Evolutionary conservation across 2,888 invertebrate species (phyloP).

Genomic region (Dryobota labecula): DNA sequence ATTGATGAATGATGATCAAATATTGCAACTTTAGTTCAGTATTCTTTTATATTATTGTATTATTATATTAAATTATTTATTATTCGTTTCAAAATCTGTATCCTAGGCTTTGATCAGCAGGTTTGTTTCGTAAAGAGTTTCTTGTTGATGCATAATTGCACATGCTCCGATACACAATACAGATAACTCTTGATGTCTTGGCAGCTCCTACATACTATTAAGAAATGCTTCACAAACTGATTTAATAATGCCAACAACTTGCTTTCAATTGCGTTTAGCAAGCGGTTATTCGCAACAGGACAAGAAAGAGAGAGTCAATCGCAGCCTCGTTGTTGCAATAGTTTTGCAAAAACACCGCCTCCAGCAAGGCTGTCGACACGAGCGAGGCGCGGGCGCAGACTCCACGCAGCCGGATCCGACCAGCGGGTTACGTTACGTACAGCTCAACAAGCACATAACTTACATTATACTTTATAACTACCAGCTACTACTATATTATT

Average conservation of each 20-base stretch:
- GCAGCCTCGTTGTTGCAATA: slow-evolving; percentile 80
- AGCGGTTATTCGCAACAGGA: slow-evolving; percentile 72
- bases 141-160: slow-evolving; percentile 17
- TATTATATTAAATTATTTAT: no score
- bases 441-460: slow-evolving; percentile 31
- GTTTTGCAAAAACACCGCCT: slow-evolving; percentile 86
- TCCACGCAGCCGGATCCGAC: slow-evolving; percentile 74
- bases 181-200: slow-evolving; percentile 31
- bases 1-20: background rate
- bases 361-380: slow-evolving; percentile 84
- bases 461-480: slow-evolving; percentile 23
- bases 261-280: slow-evolving; percentile 59
- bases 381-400: slow-evolving; percentile 58
- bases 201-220: slow-evolving; percentile 24
- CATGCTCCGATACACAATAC: slow-evolving; percentile 22
- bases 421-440: slow-evolving; percentile 59
- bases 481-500: slow-evolving; percentile 20
- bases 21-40: background rate
- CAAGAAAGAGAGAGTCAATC: slow-evolving; percentile 79
- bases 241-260: slow-evolving; percentile 45
- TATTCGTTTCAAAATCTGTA: background rate
- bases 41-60: no score
- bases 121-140: background rate
- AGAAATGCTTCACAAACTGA: slow-evolving; percentile 30
- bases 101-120: background rate